Evolutionary conservation across 2,797 vertebrate genomes (phyloP).

Genomic region (Acanthurus tractus): DNA sequence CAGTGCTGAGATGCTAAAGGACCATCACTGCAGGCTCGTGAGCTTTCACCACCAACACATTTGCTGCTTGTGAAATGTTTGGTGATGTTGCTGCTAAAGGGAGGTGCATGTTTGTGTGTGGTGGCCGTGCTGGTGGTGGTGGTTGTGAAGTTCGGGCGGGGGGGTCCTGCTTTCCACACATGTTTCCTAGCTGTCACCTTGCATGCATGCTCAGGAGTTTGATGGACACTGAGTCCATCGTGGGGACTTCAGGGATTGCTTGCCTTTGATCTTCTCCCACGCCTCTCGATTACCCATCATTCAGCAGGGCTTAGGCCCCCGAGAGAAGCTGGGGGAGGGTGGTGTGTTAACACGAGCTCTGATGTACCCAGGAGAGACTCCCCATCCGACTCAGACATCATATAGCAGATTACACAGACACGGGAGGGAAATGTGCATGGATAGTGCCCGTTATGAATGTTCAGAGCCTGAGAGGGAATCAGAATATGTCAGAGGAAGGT

Average conservation of each 20-base stretch:
- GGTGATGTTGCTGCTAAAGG: slow-evolving; percentile 44
- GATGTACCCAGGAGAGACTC: slow-evolving; percentile 69
- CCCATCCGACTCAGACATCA: slow-evolving; percentile 62
- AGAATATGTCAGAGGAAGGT: slow-evolving; percentile 37
- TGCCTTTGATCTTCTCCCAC: slow-evolving; percentile 79
- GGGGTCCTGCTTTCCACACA: slow-evolving; percentile 50
- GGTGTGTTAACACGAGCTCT: slow-evolving; percentile 72
- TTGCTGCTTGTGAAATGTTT: slow-evolving; percentile 65
- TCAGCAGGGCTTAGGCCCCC: slow-evolving; percentile 66
- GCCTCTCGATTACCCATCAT: slow-evolving; percentile 82
- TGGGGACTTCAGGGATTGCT: slow-evolving; percentile 69
- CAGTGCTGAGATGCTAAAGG: slow-evolving; percentile 54
- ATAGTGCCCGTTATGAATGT: slow-evolving; percentile 43
- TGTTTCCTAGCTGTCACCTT: slow-evolving; percentile 73
- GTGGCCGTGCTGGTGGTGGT: too few relatives aligned
- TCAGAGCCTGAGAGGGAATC: slow-evolving; percentile 31
- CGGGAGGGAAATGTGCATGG: slow-evolving; percentile 18
- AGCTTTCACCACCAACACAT: slow-evolving; percentile 60
- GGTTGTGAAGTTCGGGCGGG: too few relatives aligned
- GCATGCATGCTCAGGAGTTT: slow-evolving; percentile 67
- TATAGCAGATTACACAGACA: slow-evolving; percentile 68
- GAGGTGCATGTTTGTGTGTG: not conserved
- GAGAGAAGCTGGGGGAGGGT: slow-evolving; percentile 66
- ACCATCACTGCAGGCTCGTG: slow-evolving; percentile 58
- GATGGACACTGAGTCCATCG: slow-evolving; percentile 77